Conservation (phyloP, 2,888 invertebrate genomes). For the Leuctra nigra region DNA sequence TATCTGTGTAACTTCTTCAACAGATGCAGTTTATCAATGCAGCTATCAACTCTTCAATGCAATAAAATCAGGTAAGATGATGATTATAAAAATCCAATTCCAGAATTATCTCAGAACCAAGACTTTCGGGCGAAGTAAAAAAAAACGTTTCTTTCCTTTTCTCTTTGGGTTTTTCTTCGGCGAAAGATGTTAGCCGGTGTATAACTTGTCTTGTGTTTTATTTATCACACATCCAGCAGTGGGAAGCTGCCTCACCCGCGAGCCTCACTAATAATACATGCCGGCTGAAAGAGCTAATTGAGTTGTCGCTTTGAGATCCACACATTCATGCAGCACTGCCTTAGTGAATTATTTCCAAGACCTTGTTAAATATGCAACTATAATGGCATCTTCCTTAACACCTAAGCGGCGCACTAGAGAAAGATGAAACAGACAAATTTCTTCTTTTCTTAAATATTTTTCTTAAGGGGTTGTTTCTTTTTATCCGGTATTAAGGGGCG, state of each 20-base stretch:
- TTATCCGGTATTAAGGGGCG: slow-evolving; percentile 25
- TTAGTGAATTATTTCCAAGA: slow-evolving; percentile 26
- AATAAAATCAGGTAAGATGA: no score
- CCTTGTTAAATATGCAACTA: slow-evolving; percentile 27
- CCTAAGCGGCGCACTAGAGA: slow-evolving; percentile 5
- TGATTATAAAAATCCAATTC: slow-evolving; percentile 9
- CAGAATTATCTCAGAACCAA: neutral
- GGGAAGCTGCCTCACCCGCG: neutral
- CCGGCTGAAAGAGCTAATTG: slow-evolving; percentile 30
- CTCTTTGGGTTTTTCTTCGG: slow-evolving; percentile 2
- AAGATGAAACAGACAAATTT: slow-evolving; percentile 18
- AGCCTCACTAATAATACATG: slow-evolving; percentile 27
- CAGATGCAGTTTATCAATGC: no score
- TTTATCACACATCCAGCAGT: slow-evolving; percentile 20
- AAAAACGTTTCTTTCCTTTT: slow-evolving; percentile 17
- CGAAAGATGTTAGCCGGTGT: slow-evolving; percentile 9
- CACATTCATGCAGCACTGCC: slow-evolving; percentile 27
- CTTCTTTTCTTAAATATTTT: slow-evolving; percentile 10
- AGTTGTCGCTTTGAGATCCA: slow-evolving; percentile 30
- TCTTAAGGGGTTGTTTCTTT: slow-evolving; percentile 12
- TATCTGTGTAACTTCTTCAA: no score
- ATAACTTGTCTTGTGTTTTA: slow-evolving; percentile 23
- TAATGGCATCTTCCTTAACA: slow-evolving; percentile 21
- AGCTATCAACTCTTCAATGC: no score
- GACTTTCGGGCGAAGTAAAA: slow-evolving; percentile 7